Percentiles rank a stretch among this genome's conserved stretches.
phyloP scores from a whole-genome alignment of 2,113 vertebrate species.

The Eira barbara region DNA sequence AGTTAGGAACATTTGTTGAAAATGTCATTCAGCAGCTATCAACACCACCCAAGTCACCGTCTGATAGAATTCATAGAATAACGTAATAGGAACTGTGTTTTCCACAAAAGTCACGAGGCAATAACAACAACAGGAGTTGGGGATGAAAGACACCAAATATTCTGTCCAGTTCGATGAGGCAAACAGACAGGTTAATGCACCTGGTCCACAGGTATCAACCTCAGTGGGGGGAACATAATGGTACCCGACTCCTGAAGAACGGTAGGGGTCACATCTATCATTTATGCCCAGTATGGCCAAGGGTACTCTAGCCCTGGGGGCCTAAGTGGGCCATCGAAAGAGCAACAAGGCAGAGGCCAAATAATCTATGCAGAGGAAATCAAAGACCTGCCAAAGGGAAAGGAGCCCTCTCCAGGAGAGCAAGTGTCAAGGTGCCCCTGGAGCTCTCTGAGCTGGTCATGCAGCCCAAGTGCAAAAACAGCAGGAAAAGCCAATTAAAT shows the following conservation, averaged over 20 bases:
- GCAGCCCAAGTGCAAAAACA: neutral
- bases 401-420: neutral
- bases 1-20: constrained; percentile 23
- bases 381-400: neutral
- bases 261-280: neutral
- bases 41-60: neutral
- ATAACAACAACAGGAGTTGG: neutral
- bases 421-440: neutral
- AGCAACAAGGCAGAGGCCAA: neutral
- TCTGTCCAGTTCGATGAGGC: neutral
- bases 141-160: constrained; percentile 16
- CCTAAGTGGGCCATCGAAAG: neutral
- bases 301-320: neutral
- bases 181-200: neutral
- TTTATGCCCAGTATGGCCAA: neutral
- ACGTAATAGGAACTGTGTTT: neutral
- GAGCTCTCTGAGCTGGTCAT: neutral
- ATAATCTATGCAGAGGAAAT: neutral
- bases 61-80: constrained; percentile 44
- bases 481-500: neutral
- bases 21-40: neutral
- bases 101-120: neutral
- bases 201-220: neutral
- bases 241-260: neutral
- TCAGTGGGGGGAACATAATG: neutral